These are phyloP conservation scores for Zaprionus camerounensis DNA, from an alignment of 1,140 invertebrate genomes.

Conservation along the genomic window DNA sequence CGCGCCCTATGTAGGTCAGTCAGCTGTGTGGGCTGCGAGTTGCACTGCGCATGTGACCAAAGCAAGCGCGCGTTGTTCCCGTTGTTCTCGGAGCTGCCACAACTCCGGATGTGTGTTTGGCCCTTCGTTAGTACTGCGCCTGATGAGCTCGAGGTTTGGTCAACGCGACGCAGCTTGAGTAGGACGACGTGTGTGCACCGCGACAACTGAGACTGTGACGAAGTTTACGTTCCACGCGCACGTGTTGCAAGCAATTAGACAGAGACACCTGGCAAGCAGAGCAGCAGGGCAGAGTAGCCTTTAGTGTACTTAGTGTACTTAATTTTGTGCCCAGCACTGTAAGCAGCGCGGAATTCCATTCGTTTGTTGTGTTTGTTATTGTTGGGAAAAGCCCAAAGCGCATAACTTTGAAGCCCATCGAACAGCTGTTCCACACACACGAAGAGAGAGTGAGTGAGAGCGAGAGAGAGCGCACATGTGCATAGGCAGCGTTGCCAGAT, in stretches of 20 bases:
- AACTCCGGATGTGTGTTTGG: slow-evolving; percentile 55
- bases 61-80: slow-evolving; percentile 9
- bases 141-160: slow-evolving; percentile 73
- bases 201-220: neutral
- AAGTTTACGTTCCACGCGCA: neutral
- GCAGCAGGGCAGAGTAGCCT: neutral
- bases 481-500: slow-evolving; percentile 71
- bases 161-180: slow-evolving; percentile 48
- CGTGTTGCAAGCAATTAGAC: neutral
- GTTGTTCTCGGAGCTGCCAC: slow-evolving; percentile 9
- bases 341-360: neutral
- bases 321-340: slow-evolving; percentile 6
- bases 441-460: slow-evolving; percentile 23
- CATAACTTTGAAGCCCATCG: slow-evolving; percentile 37
- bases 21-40: slow-evolving; percentile 55
- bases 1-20: slow-evolving; percentile 68
- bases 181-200: slow-evolving; percentile 15
- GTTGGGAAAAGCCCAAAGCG: slow-evolving; percentile 29
- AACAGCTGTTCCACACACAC: slow-evolving; percentile 65
- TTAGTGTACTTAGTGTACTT: neutral
- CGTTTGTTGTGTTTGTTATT: slow-evolving; percentile 27
- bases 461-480: slow-evolving; percentile 33
- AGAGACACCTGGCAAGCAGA: neutral
- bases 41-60: slow-evolving; percentile 76
- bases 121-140: slow-evolving; percentile 74